Percentiles rank a stretch among this genome's conserved stretches.
These are phyloP conservation scores for Calameuta filiformis DNA, from an alignment of 2,888 invertebrate species.

Conservation along the genomic window DNA sequence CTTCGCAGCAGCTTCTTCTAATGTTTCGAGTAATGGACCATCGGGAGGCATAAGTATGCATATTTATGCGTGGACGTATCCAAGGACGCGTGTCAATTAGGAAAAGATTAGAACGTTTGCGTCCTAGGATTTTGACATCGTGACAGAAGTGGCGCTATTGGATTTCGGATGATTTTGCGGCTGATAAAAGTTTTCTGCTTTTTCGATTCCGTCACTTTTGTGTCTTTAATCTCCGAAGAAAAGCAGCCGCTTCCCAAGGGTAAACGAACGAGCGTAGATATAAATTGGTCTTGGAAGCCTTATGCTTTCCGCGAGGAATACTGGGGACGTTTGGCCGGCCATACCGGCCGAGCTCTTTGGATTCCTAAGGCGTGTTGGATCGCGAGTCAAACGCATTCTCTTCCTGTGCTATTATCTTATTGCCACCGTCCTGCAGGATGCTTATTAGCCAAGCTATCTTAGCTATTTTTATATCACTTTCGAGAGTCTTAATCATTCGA, in stretches of 20 bases:
- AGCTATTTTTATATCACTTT: not conserved
- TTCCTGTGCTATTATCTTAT: slow-evolving; percentile 58
- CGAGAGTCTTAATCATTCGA: not conserved
- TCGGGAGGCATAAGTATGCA: slow-evolving; percentile 26
- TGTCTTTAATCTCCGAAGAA: not conserved
- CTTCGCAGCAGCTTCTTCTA: not conserved
- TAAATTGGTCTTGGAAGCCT: slow-evolving; percentile 21
- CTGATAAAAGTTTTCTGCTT: not conserved
- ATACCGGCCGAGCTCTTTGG: slow-evolving; percentile 48
- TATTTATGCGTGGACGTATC: slow-evolving; percentile 2
- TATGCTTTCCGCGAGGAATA: slow-evolving; percentile 49
- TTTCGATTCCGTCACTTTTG: not conserved
- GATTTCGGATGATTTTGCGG: not conserved
- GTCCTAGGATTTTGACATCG: too few relatives aligned
- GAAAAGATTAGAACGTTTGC: not conserved
- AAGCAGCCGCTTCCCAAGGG: not conserved
- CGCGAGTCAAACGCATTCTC: slow-evolving; percentile 61
- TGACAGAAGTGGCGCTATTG: not conserved
- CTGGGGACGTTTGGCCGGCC: slow-evolving; percentile 54
- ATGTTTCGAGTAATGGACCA: slow-evolving; percentile 9
- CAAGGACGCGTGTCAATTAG: not conserved
- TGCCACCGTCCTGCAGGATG: slow-evolving; percentile 27
- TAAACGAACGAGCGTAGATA: not conserved
- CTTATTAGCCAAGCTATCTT: not conserved
- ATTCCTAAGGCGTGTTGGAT: slow-evolving; percentile 61